Conservation (phyloP, 2,888 invertebrate genomes). For the Perizoma flavofasciatum region DNA sequence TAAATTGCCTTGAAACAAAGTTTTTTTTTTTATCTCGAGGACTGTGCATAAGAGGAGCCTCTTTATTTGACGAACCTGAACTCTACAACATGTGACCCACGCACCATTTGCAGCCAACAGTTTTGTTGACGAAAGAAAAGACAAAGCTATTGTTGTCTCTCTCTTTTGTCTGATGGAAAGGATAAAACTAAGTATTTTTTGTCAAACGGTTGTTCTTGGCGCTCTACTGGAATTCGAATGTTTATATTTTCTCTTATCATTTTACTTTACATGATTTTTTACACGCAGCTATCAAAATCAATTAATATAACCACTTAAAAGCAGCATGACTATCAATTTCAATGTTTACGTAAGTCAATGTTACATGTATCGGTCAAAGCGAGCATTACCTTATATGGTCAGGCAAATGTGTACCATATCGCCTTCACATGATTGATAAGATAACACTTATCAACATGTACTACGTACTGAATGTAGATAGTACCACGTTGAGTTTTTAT, state of each 20-base stretch:
- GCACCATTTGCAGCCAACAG: too few relatives aligned
- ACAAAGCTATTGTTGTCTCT: too few relatives aligned
- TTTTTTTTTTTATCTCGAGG: constrained; percentile 1
- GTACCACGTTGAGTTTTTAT: constrained; percentile 22
- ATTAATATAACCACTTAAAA: constrained; percentile 10
- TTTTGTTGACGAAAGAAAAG: too few relatives aligned
- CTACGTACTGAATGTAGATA: neutral
- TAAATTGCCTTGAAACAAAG: constrained; percentile 14
- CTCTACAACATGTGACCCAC: too few relatives aligned
- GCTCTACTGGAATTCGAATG: too few relatives aligned
- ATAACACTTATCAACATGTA: constrained; percentile 36
- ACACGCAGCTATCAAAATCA: constrained; percentile 7
- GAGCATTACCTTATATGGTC: constrained; percentile 57
- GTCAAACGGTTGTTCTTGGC: too few relatives aligned
- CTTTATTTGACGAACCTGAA: too few relatives aligned
- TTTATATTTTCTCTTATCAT: too few relatives aligned
- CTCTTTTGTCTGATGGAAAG: too few relatives aligned
- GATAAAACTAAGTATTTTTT: too few relatives aligned
- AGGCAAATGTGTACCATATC: constrained; percentile 42
- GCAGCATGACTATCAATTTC: constrained; percentile 6
- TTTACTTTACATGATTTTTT: neutral
- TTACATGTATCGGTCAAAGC: constrained; percentile 37
- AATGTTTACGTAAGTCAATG: constrained; percentile 31
- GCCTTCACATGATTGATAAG: constrained; percentile 47
- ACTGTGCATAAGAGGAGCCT: too few relatives aligned